A percentile compares a stretch with the other conserved stretches of the same genome.
Evolutionary conservation across 2,797 vertebrate genomes (phyloP).

Genomic region (Sebastes jordani): DNA sequence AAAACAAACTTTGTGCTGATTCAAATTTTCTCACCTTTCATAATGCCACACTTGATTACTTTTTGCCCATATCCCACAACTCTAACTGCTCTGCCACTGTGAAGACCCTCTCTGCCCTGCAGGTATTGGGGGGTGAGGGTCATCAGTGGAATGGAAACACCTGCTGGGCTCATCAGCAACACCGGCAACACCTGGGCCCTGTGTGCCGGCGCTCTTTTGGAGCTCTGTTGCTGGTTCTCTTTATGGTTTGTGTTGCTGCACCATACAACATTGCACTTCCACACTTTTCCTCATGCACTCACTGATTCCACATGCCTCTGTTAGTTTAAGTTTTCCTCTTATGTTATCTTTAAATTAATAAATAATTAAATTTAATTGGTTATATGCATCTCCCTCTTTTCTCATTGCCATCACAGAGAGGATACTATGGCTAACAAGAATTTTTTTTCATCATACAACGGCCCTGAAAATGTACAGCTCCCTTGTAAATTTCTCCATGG

Average conservation of each 20-base stretch:
- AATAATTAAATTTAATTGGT: neutral
- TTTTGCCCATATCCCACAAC: neutral
- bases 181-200: neutral
- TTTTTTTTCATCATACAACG: neutral
- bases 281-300: too few relatives aligned
- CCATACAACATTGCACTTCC: accelerated
- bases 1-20: neutral
- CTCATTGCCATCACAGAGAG: neutral
- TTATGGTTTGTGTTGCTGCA: neutral
- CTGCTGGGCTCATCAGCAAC: neutral
- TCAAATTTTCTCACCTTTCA: neutral
- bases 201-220: accelerated
- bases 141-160: neutral
- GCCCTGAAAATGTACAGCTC: neutral
- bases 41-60: neutral
- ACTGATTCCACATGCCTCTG: neutral
- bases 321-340: neutral
- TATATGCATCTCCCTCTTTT: too few relatives aligned
- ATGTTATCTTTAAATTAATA: neutral
- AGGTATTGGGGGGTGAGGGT: accelerated
- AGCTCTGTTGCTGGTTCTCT: neutral
- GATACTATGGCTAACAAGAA: neutral
- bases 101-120: neutral
- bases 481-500: neutral
- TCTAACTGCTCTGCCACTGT: neutral